These are phyloP conservation scores for Peromyscus polionotus DNA, from an alignment of 2,113 vertebrate genomes.

Conservation along the genomic window DNA sequence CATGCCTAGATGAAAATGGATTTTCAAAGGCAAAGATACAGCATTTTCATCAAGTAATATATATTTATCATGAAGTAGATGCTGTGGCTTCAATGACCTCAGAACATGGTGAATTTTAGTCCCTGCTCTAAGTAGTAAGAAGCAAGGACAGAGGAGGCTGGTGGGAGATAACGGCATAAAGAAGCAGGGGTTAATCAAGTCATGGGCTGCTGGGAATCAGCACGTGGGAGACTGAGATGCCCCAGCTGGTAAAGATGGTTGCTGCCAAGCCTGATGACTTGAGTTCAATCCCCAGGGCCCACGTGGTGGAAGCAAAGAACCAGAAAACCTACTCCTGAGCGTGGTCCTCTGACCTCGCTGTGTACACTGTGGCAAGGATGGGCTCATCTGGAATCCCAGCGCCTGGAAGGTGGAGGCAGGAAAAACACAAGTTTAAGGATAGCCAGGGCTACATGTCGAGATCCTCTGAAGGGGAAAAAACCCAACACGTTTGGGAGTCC, in stretches of 20 bases:
- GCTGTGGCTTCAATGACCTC: not conserved
- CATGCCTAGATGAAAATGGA: not conserved
- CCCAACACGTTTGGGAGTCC: not conserved
- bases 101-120: not conserved
- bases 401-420: not conserved
- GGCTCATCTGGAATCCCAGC: not conserved
- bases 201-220: not conserved
- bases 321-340: not conserved
- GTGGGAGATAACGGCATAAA: not conserved
- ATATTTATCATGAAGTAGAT: not conserved
- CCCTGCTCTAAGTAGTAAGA: not conserved
- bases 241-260: not conserved
- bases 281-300: not conserved
- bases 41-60: slow-evolving; percentile 8
- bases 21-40: not conserved
- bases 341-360: not conserved
- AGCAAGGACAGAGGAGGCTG: not conserved
- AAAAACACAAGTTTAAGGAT: not conserved
- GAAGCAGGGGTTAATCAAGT: not conserved
- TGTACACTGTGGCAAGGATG: not conserved
- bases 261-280: too few relatives aligned
- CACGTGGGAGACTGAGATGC: not conserved
- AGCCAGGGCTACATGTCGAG: not conserved
- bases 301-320: not conserved
- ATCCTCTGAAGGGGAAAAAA: not conserved